These are phyloP conservation scores for Yoshiicerus persimilis DNA, from an alignment of 1,140 invertebrate species.

Conservation along the genomic window DNA sequence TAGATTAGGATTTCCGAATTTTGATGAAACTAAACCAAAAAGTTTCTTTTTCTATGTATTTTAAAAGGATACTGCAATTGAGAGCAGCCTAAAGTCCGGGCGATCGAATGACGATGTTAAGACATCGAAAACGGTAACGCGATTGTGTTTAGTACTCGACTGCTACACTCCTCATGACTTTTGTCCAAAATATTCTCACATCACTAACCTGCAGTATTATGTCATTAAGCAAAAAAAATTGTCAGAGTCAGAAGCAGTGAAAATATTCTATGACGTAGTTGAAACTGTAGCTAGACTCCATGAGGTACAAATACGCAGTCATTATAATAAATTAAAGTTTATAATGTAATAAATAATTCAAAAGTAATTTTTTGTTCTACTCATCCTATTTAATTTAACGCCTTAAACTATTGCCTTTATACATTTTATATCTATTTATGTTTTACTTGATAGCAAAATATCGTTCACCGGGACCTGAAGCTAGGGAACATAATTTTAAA, in stretches of 20 bases:
- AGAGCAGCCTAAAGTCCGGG: slow-evolving; percentile 62
- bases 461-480: slow-evolving; percentile 80
- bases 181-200: slow-evolving; percentile 65
- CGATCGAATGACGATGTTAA: slow-evolving; percentile 56
- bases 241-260: slow-evolving; percentile 71
- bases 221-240: slow-evolving; percentile 80
- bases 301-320: slow-evolving; percentile 59
- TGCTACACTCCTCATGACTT: slow-evolving; percentile 76
- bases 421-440: background rate
- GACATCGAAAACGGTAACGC: slow-evolving; percentile 64
- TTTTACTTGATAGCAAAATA: slow-evolving; percentile 64
- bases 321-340: background rate
- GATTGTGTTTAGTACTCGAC: slow-evolving; percentile 75
- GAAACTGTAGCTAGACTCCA: slow-evolving; percentile 74
- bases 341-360: too few species aligned
- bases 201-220: slow-evolving; percentile 79
- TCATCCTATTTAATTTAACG: too few species aligned
- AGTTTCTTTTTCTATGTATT: slow-evolving; percentile 18
- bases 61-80: slow-evolving; percentile 73
- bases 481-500: slow-evolving; percentile 78
- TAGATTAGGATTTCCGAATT: slow-evolving; percentile 36
- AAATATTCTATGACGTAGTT: slow-evolving; percentile 77
- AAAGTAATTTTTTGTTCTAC: too few species aligned
- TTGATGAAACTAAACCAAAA: slow-evolving; percentile 18
- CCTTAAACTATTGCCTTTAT: too few species aligned